phyloP scores from a whole-genome alignment of 2,888 invertebrate genomes.

The Tillus elongatus region DNA sequence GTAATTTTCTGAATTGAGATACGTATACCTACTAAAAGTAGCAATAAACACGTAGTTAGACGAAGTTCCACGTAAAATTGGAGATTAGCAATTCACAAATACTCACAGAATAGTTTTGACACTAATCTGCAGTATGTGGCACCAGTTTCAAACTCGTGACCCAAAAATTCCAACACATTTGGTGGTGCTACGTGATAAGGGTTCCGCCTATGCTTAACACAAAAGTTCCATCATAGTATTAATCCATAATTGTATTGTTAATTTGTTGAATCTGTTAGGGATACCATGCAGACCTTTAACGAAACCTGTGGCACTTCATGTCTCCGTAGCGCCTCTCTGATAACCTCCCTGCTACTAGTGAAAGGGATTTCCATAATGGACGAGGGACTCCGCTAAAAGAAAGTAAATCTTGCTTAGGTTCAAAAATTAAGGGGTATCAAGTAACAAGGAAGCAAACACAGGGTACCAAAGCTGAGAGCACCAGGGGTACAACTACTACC shows the following conservation, averaged over 20 bases:
- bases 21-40: no score
- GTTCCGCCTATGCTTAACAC: neutral
- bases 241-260: neutral
- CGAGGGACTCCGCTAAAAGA: neutral
- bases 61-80: no score
- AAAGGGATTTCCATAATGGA: no score
- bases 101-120: no score
- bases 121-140: no score
- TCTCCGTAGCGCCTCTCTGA: no score
- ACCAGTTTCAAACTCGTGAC: neutral
- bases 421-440: neutral
- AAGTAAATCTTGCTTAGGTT: neutral
- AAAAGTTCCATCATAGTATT: neutral
- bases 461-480: slow-evolving; percentile 26
- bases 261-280: neutral
- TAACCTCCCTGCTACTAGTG: no score
- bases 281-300: no score
- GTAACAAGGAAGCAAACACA: slow-evolving; percentile 15
- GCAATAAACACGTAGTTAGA: no score
- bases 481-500: slow-evolving; percentile 26
- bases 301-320: no score
- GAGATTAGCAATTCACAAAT: no score
- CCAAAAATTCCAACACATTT: neutral
- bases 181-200: neutral
- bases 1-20: no score